Percentiles rank a stretch among this genome's conserved stretches.
Conservation (phyloP, 2,113 vertebrate genomes). For the Pipa parva region DNA sequence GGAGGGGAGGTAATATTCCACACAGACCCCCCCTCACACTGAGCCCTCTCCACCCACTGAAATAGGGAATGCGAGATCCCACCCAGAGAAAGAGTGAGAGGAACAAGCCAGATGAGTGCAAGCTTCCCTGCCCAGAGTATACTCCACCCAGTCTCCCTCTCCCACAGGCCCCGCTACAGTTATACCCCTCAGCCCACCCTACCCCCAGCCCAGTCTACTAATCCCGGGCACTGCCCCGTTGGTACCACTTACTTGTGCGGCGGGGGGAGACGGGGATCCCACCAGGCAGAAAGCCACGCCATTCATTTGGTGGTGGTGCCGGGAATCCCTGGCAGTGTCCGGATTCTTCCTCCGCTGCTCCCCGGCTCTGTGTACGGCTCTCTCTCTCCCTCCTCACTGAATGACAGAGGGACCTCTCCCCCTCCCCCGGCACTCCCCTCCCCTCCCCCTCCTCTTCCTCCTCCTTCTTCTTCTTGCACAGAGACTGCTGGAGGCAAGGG, state of each 20-base stretch:
- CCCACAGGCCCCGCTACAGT: not conserved
- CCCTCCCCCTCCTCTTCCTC: not conserved
- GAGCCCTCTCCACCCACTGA: too few species aligned
- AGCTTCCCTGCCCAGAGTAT: not conserved
- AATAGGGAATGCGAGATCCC: not conserved
- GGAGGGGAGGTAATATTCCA: too few species aligned
- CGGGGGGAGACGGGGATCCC: constrained; percentile 86
- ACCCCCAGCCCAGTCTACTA: constrained; percentile 13
- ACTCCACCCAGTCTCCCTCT: not conserved
- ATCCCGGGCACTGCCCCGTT: constrained; percentile 38
- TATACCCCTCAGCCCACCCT: constrained; percentile 22
- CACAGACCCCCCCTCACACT: too few species aligned
- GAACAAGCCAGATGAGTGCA: not conserved
- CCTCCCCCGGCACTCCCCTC: constrained; percentile 17
- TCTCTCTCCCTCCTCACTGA: constrained; percentile 14
- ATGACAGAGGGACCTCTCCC: constrained; percentile 29
- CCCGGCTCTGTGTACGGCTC: constrained; percentile 1
- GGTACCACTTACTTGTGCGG: constrained; percentile 66
- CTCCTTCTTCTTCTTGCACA: constrained; percentile 24
- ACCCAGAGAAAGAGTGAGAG: not conserved
- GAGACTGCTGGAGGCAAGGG: constrained; percentile 27
- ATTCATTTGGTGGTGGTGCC: constrained; percentile 81
- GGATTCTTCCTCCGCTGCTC: constrained; percentile 19
- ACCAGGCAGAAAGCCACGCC: constrained; percentile 97
- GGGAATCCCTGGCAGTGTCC: constrained; percentile 44